phyloP scores from a whole-genome alignment of 2,797 vertebrate species.

The Onychomys torridus region DNA sequence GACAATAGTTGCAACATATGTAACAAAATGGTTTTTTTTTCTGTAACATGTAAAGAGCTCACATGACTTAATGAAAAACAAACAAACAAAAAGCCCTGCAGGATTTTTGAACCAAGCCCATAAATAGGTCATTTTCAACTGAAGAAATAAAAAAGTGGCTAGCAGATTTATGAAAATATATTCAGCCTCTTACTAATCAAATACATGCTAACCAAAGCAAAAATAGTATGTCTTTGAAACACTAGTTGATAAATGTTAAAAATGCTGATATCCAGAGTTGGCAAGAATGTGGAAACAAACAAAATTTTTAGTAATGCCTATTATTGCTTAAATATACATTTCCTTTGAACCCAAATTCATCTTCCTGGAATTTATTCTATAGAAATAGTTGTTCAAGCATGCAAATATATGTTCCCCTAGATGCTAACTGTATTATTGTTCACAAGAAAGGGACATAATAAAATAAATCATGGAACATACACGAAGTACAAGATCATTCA shows the following conservation, averaged over 20 bases:
- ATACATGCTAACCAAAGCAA: constrained; percentile 46
- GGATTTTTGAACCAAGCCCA: neutral
- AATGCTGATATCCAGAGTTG: neutral
- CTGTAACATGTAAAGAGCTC: neutral
- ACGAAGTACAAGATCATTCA: neutral
- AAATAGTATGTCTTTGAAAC: neutral
- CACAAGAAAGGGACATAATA: neutral
- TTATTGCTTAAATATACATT: neutral
- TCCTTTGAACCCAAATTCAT: constrained; percentile 21
- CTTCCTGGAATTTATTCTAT: constrained; percentile 1
- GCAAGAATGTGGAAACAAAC: constrained; percentile 36
- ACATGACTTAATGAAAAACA: neutral
- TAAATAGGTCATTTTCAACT: constrained; percentile 1
- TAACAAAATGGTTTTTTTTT: neutral
- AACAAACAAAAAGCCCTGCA: neutral
- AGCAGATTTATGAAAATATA: constrained; percentile 16
- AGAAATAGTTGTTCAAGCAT: constrained; percentile 45
- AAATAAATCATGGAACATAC: neutral
- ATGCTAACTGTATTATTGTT: constrained; percentile 13
- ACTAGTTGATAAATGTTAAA: constrained; percentile 51
- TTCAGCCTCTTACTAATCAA: constrained; percentile 35
- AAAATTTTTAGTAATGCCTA: constrained; percentile 12
- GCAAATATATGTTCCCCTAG: neutral
- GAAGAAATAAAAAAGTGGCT: neutral
- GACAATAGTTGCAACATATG: neutral